Conservation (phyloP, 2,888 invertebrate genomes). For the Atrina japonica region DNA sequence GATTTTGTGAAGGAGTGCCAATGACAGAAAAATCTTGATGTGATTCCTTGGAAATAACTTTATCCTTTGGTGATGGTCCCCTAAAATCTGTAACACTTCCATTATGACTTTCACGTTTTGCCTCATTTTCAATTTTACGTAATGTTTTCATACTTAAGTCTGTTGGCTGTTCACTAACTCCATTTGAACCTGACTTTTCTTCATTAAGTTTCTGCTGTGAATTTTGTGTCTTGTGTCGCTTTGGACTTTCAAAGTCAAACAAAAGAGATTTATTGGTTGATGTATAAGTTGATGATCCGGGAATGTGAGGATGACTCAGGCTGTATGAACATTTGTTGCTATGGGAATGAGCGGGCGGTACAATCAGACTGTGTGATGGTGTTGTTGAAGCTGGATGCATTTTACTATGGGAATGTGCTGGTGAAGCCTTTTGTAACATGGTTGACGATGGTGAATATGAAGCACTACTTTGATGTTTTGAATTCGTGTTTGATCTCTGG, state of each 20-base stretch:
- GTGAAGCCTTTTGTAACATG: not conserved
- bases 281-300: constrained; percentile 24
- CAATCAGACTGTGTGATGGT: no score
- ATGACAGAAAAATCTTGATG: not conserved
- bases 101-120: constrained; percentile 7
- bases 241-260: constrained; percentile 55
- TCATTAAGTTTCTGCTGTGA: constrained; percentile 24
- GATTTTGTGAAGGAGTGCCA: no score
- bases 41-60: constrained; percentile 10
- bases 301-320: constrained; percentile 33
- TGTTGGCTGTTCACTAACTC: constrained; percentile 51
- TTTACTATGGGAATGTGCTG: constrained; percentile 7
- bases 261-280: constrained; percentile 37
- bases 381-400: no score
- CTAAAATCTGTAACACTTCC: no score
- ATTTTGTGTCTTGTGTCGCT: constrained; percentile 34
- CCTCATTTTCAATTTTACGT: constrained; percentile 30
- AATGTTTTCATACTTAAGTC: constrained; percentile 73
- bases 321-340: constrained; percentile 35
- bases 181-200: constrained; percentile 1
- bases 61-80: not conserved
- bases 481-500: not conserved
- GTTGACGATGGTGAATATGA: constrained; percentile 3
- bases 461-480: not conserved
- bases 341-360: constrained; percentile 56